A percentile compares a stretch with the other conserved stretches of the same genome.
phyloP scores from a whole-genome alignment of 2,888 invertebrate genomes.

The Oxytorus armatus region DNA sequence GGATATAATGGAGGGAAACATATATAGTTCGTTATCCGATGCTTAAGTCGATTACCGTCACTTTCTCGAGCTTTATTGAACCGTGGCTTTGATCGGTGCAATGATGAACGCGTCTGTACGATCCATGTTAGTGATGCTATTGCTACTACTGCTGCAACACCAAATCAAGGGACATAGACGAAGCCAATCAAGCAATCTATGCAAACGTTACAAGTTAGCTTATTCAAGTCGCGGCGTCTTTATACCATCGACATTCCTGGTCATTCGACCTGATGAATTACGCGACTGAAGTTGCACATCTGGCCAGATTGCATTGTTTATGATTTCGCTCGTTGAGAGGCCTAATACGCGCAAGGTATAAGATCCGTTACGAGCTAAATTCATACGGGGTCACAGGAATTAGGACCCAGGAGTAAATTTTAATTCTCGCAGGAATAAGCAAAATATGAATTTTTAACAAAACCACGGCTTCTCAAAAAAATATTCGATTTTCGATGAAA shows the following conservation, averaged over 20 bases:
- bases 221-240: slow-evolving; percentile 39
- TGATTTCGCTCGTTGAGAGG: slow-evolving; percentile 1
- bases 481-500: too few species aligned
- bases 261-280: slow-evolving; percentile 2
- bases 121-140: too few species aligned
- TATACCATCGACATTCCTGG: slow-evolving; percentile 42
- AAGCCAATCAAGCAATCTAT: slow-evolving; percentile 60
- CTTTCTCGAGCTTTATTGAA: background rate
- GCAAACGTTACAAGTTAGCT: slow-evolving; percentile 42
- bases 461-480: too few species aligned
- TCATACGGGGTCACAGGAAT: too few species aligned
- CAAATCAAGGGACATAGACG: slow-evolving; percentile 30
- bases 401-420: background rate
- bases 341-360: background rate
- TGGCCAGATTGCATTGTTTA: background rate
- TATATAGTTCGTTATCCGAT: background rate
- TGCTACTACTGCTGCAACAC: background rate
- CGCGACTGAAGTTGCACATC: background rate
- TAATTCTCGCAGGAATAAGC: too few species aligned
- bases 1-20: background rate
- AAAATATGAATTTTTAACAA: too few species aligned
- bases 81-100: background rate
- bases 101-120: too few species aligned
- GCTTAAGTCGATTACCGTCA: background rate
- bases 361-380: background rate